Conservation (phyloP, 2,113 vertebrate species). For the Apistogramma diplotaenia region DNA sequence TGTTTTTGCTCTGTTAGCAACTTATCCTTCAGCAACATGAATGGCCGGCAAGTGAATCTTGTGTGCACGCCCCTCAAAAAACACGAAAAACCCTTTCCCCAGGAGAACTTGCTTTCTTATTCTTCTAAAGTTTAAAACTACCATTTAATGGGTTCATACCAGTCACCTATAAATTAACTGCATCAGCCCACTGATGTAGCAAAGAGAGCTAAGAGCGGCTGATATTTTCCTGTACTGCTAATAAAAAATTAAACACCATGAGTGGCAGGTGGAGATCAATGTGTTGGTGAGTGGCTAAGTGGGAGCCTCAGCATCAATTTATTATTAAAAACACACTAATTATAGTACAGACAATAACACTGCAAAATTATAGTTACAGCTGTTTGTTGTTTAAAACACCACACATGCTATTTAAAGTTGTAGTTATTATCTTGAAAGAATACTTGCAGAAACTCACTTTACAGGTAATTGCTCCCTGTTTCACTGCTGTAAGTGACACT, state of each 20-base stretch:
- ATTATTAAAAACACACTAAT: constrained; percentile 10
- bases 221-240: background rate
- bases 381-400: background rate
- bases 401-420: background rate
- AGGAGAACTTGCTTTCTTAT: background rate
- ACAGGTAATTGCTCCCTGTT: background rate
- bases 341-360: background rate
- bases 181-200: background rate
- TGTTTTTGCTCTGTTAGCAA: background rate
- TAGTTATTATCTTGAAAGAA: background rate
- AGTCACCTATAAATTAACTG: background rate
- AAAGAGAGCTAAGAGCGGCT: background rate
- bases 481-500: background rate
- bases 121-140: background rate
- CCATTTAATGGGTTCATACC: background rate
- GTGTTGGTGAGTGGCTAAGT: constrained; percentile 1
- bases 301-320: constrained; percentile 1
- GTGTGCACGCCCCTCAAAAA: background rate
- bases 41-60: background rate
- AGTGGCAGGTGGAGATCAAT: constrained; percentile 1
- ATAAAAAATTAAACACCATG: constrained; percentile 2
- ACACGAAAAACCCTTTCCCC: background rate
- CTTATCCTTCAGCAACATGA: background rate
- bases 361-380: background rate
- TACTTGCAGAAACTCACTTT: background rate